Base-by-base conservation (phyloP, 2,113 vertebrate species). In the Saimiri boliviensis region DNA sequence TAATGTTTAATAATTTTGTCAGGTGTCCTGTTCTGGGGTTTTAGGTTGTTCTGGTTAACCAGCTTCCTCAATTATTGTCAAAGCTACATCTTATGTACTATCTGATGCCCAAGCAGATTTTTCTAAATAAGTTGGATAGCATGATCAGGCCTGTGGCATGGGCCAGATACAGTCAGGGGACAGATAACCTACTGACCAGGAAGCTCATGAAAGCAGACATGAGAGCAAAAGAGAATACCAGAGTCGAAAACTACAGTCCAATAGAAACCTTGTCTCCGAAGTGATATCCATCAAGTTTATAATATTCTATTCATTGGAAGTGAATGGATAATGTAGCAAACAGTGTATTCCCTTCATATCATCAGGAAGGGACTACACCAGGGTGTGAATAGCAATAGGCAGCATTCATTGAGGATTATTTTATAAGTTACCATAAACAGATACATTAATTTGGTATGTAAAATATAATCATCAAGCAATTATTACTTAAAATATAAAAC, bases 391-490 rank as follows among this genome's bases (percentile, higher is more conserved):
- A n/a, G 7, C 4, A 66, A 2, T 19, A 70, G 13, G 42, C 2
- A 12, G 0, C 6, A 45, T 63, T 71, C 3, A 58, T 49, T 8
- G 5, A 5, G 23, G 1, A 5, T 1, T 11, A 58, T 42, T 45
- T 73, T 82, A 30, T n/a, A 93, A 37, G 4, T 6, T 66, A 1
- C 8, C 45, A 60, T 17, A 52, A 80, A 5, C 4, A 23, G 11
- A 89, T 35, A 25, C 0, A 49, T 11, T 60, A 60, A 19, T 86
- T 94, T 92, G 52, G 5, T 54, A 35, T 56, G 70, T 2, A 2
- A 58, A 76, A 35, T 89, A 27, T 79, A 37, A 82, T 20, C 14
- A 79, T 45, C 45, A 84, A 77, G 3, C 1, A 90, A 89, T 80
- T 73, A 3, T 80, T 90, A 5, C 4, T 84, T 91, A 63, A 96